A percentile compares a stretch with the other conserved stretches of the same genome.
Evolutionary conservation across 2,888 invertebrate genomes (phyloP).

Genomic region (Ormyrus thymus): DNA sequence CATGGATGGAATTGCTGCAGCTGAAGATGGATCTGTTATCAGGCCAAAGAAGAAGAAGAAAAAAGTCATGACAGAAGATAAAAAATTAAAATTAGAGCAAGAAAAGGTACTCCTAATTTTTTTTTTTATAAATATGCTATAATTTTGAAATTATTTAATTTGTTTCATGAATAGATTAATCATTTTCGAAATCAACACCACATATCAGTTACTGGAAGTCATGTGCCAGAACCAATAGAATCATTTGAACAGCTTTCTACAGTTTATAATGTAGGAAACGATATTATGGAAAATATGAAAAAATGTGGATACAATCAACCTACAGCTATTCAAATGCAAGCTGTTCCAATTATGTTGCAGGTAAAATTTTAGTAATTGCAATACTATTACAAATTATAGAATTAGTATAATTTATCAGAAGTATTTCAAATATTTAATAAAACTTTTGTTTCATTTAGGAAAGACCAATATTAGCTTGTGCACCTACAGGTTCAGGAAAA

Average conservation of each 20-base stretch:
- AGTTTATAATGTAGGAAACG: conserved; percentile 78
- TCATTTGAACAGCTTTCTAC: conserved; percentile 81
- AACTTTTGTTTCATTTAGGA: conserved; percentile 75
- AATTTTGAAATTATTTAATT: conserved; percentile 42
- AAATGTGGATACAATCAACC: conserved; percentile 85
- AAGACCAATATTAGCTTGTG: conserved; percentile 92
- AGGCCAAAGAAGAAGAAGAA: conserved; percentile 66
- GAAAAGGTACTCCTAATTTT: conserved; percentile 69
- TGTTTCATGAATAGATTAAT: conserved; percentile 79
- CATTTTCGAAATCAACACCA: conserved; percentile 84
- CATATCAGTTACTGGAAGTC: conserved; percentile 87
- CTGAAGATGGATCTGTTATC: conserved; percentile 70
- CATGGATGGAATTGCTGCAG: conserved; percentile 75
- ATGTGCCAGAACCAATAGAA: conserved; percentile 85
- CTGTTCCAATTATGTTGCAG: conserved; percentile 90
- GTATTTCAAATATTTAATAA: conserved; percentile 10
- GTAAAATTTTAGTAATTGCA: conserved; percentile 72
- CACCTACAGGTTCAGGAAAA: conserved; percentile 98
- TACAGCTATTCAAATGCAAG: conserved; percentile 95
- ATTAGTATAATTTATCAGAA: not conserved
- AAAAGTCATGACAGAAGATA: conserved; percentile 72
- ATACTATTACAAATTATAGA: too few species aligned
- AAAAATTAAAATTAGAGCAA: conserved; percentile 76
- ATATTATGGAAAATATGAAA: conserved; percentile 82
- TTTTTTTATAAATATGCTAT: not conserved